Evolutionary conservation across 2,888 invertebrate genomes (phyloP), one percentile per base, ranked within the genome.

Genomic region (Hedychridium roseum): DNA sequence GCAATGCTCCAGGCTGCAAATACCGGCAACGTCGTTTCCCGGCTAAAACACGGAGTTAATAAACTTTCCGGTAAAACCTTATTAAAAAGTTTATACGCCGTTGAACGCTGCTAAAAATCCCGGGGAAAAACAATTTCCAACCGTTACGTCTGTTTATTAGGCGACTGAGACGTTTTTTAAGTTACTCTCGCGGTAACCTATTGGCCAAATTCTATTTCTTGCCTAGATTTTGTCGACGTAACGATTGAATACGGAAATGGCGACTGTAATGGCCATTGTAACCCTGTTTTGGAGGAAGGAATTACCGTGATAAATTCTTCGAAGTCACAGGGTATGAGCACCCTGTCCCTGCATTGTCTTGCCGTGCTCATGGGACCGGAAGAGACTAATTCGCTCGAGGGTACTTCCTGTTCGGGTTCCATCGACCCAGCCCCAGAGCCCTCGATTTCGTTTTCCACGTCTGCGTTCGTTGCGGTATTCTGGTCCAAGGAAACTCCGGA

Each of bases 311-410:
- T 84, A 69, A 92, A 88, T 71, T 92, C 92, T 68, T 92, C 92
- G 43, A 89, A 88, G 70, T 92, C 91, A 65, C 92, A 92, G 0
- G 92, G 90, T 79, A 92, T 87, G 1, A 91, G 86, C 36, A 92
- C 85, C 37, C 88, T 84, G 71, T 92, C 91, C 9, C 80, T 80
- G 70, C 92, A 92, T 0, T 83, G 75, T 27, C 82, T 63, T 0
- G 81, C 81, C 36, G 77, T 66, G 1, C 80, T 76, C 1, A 71
- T 60, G 0, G 80, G 80, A 50, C 73, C 80, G 70, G 79, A 77
- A 20, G 81, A n/a, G n/a, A n/a, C n/a, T n/a, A n/a, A n/a, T n/a
- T n/a, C 80, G 47, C 80, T 30, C 6, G 16, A 9, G 82, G 1
- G 80, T 80, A 50, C 78, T 70, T 63, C 78, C 66, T 31, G 39